Base-by-base conservation (phyloP, 92 coral and sea anemone species). In the Epizoanthus rinbou region DNA sequence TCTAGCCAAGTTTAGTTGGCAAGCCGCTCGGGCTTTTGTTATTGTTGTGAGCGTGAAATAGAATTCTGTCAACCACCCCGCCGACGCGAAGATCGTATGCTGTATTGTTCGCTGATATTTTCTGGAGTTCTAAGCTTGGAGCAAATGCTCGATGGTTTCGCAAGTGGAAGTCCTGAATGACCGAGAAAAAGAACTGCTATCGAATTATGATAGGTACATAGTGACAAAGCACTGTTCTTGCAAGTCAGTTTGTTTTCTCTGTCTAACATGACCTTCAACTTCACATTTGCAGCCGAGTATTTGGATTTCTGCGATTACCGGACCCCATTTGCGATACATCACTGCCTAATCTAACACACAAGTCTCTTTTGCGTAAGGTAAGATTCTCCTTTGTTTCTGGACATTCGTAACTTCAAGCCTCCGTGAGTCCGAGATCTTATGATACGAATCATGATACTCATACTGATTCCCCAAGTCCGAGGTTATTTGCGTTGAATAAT, bases 121-220 rank as follows among this genome's bases (percentile, higher is more conserved):
- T 81, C 78, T 89, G 78, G 86, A 89, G 87, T 91, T 91, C 83
- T 92, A 84, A 86, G 84, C 70, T 85, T 82, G 80, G 95, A 94
- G 89, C 88, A 76, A 90, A 93, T 93, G 98, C 98, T 93, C 94
- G 92, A 93, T 93, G 98, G 98, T 93, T 91, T 93, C 98, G 87
- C 97, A 97, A 87, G 99, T 90, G 88, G 98, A 97, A 87, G 93
- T 97, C 90, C 79, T 97, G 93, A 97, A 95, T 93, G 99, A 97
- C 85, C 99, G 98, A 90, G 99, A 97, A 80, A 94, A 91, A 85
- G 99, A 94, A 89, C 80, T 97, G 79, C 90, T 97, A 82, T 90
- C 97, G 81, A 91, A 90, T 65, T 97, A 97, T 88, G 99, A 97
- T 92, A 97, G 99, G 99, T 97, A 84, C 75, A 87, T 43, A 74